Conservation (phyloP, 2,113 vertebrate genomes). For the Pristiophorus japonicus region DNA sequence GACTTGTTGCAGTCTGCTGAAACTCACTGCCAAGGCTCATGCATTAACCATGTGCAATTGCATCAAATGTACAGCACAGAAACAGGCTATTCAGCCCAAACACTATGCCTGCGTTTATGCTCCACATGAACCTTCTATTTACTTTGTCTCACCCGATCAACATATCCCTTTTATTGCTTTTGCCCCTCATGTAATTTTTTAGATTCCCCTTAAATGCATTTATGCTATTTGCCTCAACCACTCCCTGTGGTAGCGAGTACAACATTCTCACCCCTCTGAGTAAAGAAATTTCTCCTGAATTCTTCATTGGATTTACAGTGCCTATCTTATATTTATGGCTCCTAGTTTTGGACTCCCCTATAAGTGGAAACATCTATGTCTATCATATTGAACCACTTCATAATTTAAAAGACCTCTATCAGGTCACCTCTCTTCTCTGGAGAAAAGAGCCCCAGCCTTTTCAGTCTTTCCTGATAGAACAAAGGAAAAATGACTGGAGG, state of each 20-base stretch:
- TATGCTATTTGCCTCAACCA: neutral
- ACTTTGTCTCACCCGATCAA: neutral
- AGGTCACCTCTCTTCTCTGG: neutral
- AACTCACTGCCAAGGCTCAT: neutral
- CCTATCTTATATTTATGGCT: neutral
- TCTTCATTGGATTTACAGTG: neutral
- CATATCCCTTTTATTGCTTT: neutral
- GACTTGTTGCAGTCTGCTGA: neutral
- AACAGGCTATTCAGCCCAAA: neutral
- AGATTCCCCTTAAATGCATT: neutral
- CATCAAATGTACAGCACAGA: no score
- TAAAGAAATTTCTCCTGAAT: neutral
- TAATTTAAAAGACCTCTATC: neutral
- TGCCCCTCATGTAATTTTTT: neutral
- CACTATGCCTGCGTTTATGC: neutral
- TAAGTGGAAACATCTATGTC: neutral
- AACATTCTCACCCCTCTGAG: neutral
- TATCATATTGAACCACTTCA: neutral
- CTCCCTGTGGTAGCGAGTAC: no score
- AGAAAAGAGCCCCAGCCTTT: neutral
- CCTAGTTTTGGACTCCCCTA: neutral
- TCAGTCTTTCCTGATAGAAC: neutral
- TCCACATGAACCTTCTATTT: neutral
- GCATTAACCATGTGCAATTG: neutral
- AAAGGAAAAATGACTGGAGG: neutral